A percentile compares a stretch with the other conserved stretches of the same genome.
These are phyloP conservation scores for Hystrix brachyura DNA, from an alignment of 2,113 vertebrate species.

Conservation along the genomic window DNA sequence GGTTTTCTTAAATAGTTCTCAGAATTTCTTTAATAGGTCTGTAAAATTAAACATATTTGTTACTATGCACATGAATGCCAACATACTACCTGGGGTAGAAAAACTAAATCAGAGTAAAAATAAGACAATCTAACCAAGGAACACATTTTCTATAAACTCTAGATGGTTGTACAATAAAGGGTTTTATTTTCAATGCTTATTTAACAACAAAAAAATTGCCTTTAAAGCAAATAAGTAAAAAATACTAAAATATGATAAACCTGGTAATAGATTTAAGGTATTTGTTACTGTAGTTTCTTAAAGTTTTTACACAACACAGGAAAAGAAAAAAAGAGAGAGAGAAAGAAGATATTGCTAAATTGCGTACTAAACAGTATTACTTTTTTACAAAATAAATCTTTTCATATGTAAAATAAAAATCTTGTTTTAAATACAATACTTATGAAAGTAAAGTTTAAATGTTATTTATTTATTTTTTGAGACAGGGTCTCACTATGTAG, in stretches of 20 bases:
- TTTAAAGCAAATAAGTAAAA: constrained; percentile 39
- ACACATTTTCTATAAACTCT: constrained; percentile 16
- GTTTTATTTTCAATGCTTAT: neutral
- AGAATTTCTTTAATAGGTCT: neutral
- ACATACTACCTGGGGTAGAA: neutral
- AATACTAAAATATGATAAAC: constrained; percentile 59
- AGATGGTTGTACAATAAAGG: constrained; percentile 23
- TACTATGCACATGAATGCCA: neutral
- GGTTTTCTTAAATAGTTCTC: constrained; percentile 28
- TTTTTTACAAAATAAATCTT: constrained; percentile 25
- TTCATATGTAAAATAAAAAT: constrained; percentile 46
- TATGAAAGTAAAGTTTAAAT: constrained; percentile 29
- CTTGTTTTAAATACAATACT: constrained; percentile 45
- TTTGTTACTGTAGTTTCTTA: neutral
- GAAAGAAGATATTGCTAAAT: neutral
- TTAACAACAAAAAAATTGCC: neutral
- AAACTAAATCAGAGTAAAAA: constrained; percentile 26
- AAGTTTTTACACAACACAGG: neutral
- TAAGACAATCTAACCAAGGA: neutral
- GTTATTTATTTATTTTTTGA: neutral
- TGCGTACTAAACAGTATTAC: neutral
- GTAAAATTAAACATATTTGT: neutral
- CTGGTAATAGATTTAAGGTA: neutral
- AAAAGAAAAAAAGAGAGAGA: neutral
- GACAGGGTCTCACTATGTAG: neutral